A percentile compares a stretch with the other conserved stretches of the same genome.
Conservation (phyloP, 2,797 vertebrate genomes). For the Chrosomus eos region DNA sequence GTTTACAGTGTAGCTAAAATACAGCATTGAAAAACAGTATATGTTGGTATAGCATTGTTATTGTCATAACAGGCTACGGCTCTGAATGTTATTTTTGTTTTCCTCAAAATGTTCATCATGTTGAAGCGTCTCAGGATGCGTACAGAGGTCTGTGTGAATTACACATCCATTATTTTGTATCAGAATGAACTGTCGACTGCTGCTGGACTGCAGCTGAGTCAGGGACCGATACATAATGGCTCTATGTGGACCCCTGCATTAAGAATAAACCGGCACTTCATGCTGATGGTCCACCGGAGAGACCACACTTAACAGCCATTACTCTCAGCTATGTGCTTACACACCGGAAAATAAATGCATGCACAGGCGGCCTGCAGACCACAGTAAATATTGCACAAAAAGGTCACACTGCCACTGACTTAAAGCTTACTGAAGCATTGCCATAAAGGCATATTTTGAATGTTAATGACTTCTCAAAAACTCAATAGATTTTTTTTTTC, state of each 20-base stretch:
- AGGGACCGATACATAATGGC: constrained; percentile 24
- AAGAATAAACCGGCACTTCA: constrained; percentile 35
- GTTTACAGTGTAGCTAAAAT: not conserved
- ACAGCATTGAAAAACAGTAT: not conserved
- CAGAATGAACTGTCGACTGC: constrained; percentile 24
- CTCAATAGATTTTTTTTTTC: not conserved
- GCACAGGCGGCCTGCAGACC: constrained; percentile 12
- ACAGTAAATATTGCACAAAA: constrained; percentile 45
- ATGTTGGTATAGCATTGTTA: not conserved
- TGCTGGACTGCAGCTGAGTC: constrained; percentile 39
- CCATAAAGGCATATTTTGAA: constrained; percentile 1
- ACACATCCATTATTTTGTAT: not conserved
- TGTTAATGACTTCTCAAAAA: constrained; percentile 14
- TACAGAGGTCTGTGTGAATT: not conserved
- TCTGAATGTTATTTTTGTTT: not conserved
- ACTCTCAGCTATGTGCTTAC: constrained; percentile 52
- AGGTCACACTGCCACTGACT: constrained; percentile 29
- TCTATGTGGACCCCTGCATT: constrained; percentile 33
- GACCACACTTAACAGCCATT: constrained; percentile 46
- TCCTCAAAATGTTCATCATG: not conserved
- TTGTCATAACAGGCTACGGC: not conserved
- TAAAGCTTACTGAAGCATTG: constrained; percentile 39
- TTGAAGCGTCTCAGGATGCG: not conserved
- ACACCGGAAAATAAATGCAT: constrained; percentile 48
- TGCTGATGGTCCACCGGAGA: constrained; percentile 49